phyloP scores from a whole-genome alignment of 2,888 invertebrate species.

The Encarsia formosa region DNA sequence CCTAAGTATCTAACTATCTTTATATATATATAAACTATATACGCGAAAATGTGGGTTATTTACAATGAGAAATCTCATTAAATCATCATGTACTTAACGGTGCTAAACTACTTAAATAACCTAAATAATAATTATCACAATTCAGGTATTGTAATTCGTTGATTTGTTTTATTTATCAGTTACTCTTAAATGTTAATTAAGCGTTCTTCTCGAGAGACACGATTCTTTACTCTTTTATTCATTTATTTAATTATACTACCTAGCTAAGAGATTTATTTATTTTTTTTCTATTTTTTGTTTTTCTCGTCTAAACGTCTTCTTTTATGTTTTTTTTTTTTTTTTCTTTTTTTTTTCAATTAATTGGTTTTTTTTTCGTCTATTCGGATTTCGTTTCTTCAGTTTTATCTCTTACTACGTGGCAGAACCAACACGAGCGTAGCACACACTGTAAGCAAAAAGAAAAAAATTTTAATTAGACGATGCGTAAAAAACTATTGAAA shows the following conservation, averaged over 20 bases:
- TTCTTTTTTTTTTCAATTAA: neutral
- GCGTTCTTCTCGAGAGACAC: no score
- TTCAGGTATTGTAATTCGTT: constrained; percentile 11
- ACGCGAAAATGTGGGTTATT: constrained; percentile 20
- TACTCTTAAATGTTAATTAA: no score
- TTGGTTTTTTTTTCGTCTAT: neutral
- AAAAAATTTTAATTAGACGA: neutral
- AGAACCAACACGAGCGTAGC: constrained; percentile 26
- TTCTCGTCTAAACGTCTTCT: neutral
- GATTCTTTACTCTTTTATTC: no score
- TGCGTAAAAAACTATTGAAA: no score
- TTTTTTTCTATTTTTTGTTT: neutral
- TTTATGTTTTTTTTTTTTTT: neutral
- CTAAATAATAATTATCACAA: constrained; percentile 25
- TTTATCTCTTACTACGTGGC: constrained; percentile 21
- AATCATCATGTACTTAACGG: constrained; percentile 17
- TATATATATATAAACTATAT: constrained; percentile 4
- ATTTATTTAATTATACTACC: no score
- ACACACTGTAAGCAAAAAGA: constrained; percentile 22
- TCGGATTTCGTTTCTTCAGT: neutral
- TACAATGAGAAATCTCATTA: constrained; percentile 25
- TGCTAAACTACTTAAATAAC: no score
- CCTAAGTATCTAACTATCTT: neutral
- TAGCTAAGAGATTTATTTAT: constrained; percentile 25
- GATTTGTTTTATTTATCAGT: constrained; percentile 17